A percentile compares a stretch with the other conserved stretches of the same genome.
Evolutionary conservation across 2,888 invertebrate genomes (phyloP).

Genomic region (Entomobrya proxima): DNA sequence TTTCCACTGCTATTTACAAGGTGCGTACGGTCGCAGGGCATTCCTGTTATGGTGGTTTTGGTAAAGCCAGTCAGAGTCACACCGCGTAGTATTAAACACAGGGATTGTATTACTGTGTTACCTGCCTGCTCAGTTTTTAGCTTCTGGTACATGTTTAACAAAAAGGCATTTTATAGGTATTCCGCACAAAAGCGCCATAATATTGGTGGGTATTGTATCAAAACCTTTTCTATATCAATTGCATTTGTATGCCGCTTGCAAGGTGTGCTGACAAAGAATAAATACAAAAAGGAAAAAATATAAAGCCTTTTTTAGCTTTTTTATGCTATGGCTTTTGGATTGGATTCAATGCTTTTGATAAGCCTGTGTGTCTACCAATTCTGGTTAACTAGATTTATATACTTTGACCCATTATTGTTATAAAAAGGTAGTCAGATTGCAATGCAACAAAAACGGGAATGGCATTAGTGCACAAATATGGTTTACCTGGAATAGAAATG

Average conservation of each 20-base stretch:
- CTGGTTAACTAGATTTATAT: slow-evolving; percentile 6
- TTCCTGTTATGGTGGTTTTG: not conserved
- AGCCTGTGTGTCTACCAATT: not conserved
- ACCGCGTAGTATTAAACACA: not conserved
- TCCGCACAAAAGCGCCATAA: not conserved
- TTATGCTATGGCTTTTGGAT: slow-evolving; percentile 15
- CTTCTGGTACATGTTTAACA: not conserved
- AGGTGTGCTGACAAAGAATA: not conserved
- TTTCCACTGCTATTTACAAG: too few species aligned
- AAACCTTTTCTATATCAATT: not conserved
- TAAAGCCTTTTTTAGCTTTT: not conserved
- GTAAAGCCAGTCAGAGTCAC: not conserved
- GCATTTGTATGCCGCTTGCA: not conserved
- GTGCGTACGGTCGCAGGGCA: not conserved
- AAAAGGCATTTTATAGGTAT: not conserved
- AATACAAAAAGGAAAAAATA: too few species aligned
- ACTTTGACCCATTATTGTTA: not conserved
- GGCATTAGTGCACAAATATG: not conserved
- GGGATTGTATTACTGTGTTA: not conserved
- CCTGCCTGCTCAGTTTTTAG: not conserved
- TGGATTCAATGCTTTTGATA: slow-evolving; percentile 2
- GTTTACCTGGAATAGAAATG: not conserved
- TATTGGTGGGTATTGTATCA: not conserved
- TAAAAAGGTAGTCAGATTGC: not conserved
- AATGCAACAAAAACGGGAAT: not conserved